These are phyloP conservation scores for Trachymyrmex cornetzi DNA, from an alignment of 1,140 invertebrate genomes.

Conservation along the genomic window DNA sequence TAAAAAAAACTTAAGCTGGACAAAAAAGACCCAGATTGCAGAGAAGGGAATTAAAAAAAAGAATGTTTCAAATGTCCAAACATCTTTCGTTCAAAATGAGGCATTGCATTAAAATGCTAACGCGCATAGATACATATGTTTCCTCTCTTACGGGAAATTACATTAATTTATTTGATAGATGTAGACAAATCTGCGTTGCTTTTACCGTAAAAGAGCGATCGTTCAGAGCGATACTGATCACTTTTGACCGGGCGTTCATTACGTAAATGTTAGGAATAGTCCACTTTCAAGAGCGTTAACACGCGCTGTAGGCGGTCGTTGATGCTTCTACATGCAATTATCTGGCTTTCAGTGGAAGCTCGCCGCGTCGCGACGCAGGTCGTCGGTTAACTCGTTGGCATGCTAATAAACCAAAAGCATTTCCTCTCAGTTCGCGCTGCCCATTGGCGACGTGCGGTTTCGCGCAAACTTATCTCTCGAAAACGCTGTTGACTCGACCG, in stretches of 20 bases:
- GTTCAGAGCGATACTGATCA: slow-evolving; percentile 15
- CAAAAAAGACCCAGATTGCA: no score
- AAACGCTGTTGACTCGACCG: slow-evolving; percentile 14
- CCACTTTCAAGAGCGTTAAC: slow-evolving; percentile 27
- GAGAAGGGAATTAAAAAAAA: not conserved
- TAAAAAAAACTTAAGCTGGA: no score
- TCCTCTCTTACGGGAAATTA: not conserved
- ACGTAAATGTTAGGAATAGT: slow-evolving; percentile 15
- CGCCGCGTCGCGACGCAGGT: slow-evolving; percentile 32
- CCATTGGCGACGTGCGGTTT: slow-evolving; percentile 29
- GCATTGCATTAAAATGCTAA: not conserved
- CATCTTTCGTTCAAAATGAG: not conserved
- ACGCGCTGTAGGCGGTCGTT: slow-evolving; percentile 35
- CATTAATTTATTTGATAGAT: not conserved
- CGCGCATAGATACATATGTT: not conserved
- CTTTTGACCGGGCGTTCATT: slow-evolving; percentile 9
- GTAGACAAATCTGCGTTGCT: not conserved
- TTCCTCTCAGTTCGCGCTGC: not conserved
- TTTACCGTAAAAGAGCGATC: not conserved
- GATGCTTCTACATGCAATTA: slow-evolving; percentile 53
- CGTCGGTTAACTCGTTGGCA: slow-evolving; percentile 48
- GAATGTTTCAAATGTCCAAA: not conserved
- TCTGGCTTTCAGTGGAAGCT: slow-evolving; percentile 33
- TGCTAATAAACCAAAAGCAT: slow-evolving; percentile 60
- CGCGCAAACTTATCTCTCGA: slow-evolving; percentile 56